Base-by-base conservation (phyloP, 2,888 invertebrate species). In the Yponomeuta evonymella region DNA sequence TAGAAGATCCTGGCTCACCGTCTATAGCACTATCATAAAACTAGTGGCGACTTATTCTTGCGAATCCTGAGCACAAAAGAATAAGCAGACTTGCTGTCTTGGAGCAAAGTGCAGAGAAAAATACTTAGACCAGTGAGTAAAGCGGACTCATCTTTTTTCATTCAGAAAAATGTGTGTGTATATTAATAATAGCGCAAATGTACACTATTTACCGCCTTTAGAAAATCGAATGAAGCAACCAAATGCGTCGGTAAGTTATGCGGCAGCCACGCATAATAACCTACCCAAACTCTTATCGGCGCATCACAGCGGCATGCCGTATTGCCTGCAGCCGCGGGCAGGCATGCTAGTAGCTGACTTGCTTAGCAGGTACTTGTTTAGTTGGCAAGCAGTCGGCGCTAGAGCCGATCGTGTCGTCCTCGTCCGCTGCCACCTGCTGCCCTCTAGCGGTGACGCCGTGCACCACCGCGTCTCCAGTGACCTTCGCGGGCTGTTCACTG, bases 401-500 rank as follows among this genome's bases (percentile, higher is more conserved):
- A 82, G 76, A 83, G 86, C 77, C 81, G 81, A 88, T 85, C 87
- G 90, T 83, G 74, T 72, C 74, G 77, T 72, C 73, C 74, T 72
- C 74, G 77, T 72, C 73, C 74, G 76, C 73, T 58, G 51, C 51
- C 74, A 73, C 75, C 75, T 83, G 83, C 83, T 82, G 89, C 88
- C 89, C 84, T 85, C 87, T 88, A 75, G 74, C 79, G 83, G 69
- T 36, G n/a, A 73, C 75, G 77, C 74, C 75, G 75, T 74, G 75
- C 73, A 76, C 78, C 76, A 80, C 81, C 80, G 79, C 79, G 80
- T 78, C 77, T 80, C 79, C 81, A 79, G 83, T 88, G 89, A 89
- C 91, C 90, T 91, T 91, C 89, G 84, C 80, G 81, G 81, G n/a
- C 83, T 88, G 90, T 89, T 89, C 90, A 89, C 89, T 90, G 90